Evolutionary conservation across 2,113 vertebrate species (phyloP).

Genomic region (Isichthys henryi): DNA sequence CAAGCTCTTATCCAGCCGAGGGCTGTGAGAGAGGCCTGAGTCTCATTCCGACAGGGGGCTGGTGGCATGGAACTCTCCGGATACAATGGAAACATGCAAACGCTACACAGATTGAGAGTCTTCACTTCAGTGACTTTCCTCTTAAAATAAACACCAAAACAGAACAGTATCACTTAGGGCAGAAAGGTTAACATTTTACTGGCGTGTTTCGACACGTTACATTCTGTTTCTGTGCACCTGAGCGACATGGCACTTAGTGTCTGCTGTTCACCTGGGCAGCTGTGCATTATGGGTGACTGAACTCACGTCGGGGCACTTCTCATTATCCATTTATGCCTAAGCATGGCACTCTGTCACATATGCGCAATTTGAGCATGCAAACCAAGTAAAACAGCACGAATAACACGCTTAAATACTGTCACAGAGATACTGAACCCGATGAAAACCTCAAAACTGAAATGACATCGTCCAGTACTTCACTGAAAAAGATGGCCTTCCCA

Average conservation of each 20-base stretch:
- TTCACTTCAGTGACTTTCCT: neutral
- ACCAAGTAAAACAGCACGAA: neutral
- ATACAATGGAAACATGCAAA: neutral
- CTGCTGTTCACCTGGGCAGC: neutral
- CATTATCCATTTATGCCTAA: neutral
- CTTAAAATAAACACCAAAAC: neutral
- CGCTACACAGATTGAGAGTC: neutral
- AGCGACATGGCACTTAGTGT: neutral
- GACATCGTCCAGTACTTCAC: neutral
- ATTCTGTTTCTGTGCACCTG: neutral
- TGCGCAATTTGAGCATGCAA: neutral
- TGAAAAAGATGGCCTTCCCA: neutral
- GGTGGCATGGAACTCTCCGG: neutral
- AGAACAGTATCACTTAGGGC: neutral
- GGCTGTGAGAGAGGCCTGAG: neutral
- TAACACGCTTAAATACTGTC: neutral
- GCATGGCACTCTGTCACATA: neutral
- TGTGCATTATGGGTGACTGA: neutral
- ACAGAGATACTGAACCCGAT: neutral
- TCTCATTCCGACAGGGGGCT: neutral
- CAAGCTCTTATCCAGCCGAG: neutral
- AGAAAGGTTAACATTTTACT: neutral
- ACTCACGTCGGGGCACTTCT: neutral
- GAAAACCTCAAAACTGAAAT: neutral
- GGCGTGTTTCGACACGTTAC: neutral